Conservation (phyloP, 2,797 vertebrate genomes). For the Moxostoma hubbsi region DNA sequence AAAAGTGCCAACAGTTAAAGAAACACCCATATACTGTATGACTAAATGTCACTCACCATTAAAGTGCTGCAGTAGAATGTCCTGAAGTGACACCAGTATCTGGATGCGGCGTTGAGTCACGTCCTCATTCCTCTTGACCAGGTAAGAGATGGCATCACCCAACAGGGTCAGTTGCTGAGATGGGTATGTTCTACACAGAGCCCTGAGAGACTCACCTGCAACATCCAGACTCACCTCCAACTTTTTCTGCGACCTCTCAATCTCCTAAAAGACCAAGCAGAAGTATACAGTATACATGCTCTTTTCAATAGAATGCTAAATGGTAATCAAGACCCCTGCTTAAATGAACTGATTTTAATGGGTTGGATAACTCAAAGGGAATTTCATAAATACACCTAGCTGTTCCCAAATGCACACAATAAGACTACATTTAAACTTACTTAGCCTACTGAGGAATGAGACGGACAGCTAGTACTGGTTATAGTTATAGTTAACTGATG, state of each 20-base stretch:
- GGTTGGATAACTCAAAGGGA: not conserved
- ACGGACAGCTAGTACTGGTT: too few species aligned
- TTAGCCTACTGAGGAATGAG: too few species aligned
- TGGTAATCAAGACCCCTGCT: not conserved
- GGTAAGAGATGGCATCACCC: conserved; percentile 81
- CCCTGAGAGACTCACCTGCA: conserved; percentile 84
- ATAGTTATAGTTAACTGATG: too few species aligned
- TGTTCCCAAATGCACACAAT: not conserved
- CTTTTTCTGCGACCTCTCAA: conserved; percentile 86
- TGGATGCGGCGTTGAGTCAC: conserved; percentile 82
- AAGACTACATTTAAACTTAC: not conserved
- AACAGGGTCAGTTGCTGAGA: conserved; percentile 85
- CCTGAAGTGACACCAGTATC: conserved; percentile 84
- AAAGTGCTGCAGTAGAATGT: conserved; percentile 86
- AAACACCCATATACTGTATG: not conserved
- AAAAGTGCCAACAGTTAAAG: too few species aligned
- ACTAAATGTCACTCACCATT: conserved; percentile 75
- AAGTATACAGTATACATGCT: not conserved
- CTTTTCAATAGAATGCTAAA: not conserved
- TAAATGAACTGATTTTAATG: not conserved
- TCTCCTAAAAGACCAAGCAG: conserved; percentile 72
- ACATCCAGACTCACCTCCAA: conserved; percentile 84
- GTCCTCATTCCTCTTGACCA: conserved; percentile 87
- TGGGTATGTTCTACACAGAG: conserved; percentile 88
- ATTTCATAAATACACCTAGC: not conserved